Evolutionary conservation across 2,797 vertebrate genomes (phyloP), one percentile per base, ranked within the genome.

Genomic region (Manis pentadactyla): DNA sequence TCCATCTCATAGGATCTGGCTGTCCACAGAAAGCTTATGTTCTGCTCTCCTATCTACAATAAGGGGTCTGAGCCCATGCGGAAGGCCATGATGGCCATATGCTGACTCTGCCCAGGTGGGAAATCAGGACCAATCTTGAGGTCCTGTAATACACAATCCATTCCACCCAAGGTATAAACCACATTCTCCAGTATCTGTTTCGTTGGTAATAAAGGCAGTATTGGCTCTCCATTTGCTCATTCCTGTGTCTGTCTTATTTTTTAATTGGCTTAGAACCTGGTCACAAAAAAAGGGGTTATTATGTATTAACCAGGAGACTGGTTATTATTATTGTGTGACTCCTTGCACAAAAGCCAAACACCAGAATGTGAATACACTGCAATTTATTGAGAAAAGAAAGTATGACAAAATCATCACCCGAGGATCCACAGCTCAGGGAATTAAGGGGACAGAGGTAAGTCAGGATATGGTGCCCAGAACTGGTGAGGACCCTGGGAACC

Each of bases 361-460:
- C 84, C 42, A 74, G 21, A 73, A 59, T 78, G 34, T 96, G 68
- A 94, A 87, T 92, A 78, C 12, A 25, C 9, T 84, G 89, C 82
- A 83, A 68, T 97, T 97, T 97, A 97, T 93, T 98, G 93, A 88
- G 93, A 66, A 90, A 91, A 86, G 86, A 49, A 96, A 59, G 53
- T 66, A 4, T 2, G 29, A 29, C 27, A 51, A 25, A 49, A 51
- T 88, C 39, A 66, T 90, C 68, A 94, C 82, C 86, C 84, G 57
- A 95, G 59, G 46, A 53, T 14, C 75, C 63, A n/a, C 8, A 85
- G 63, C 57, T 87, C 66, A 64, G 19, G 57, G 77, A 69, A 74
- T 59, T 82, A 59, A 79, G 15, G 42, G 11, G 27, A 57, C 15
- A 87, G 23, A 77, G 29, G 46, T 53, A 23, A 95, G 34, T 49